Evolutionary conservation across 2,888 invertebrate species (phyloP).

Genomic region (Heteromyza rotundicornis): DNA sequence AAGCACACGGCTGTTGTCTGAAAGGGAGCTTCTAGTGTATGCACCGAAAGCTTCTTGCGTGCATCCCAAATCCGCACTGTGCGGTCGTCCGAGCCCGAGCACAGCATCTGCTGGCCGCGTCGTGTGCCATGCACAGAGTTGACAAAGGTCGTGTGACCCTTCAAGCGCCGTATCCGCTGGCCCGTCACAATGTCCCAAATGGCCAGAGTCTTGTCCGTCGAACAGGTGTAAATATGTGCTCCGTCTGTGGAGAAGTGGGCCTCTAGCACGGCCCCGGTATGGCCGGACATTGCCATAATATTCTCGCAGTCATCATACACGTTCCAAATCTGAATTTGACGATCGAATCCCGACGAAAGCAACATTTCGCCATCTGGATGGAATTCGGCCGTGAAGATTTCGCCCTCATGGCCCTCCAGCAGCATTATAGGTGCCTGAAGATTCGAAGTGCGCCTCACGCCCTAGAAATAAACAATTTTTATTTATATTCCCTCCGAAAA

Average conservation of each 20-base stretch:
- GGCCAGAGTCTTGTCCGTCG: conserved; percentile 93
- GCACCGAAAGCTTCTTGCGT: conserved; percentile 80
- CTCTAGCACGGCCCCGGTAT: conserved; percentile 95
- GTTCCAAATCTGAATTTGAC: conserved; percentile 94
- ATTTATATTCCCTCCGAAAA: not conserved
- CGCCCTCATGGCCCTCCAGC: conserved; percentile 95
- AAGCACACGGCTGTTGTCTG: conserved; percentile 89
- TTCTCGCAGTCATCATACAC: conserved; percentile 99
- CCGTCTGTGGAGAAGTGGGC: conserved; percentile 87
- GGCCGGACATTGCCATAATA: conserved; percentile 89
- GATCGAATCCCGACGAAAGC: conserved; percentile 93
- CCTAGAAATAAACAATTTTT: conserved; percentile 53
- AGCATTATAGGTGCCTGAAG: conserved; percentile 94
- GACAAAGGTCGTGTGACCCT: conserved; percentile 80
- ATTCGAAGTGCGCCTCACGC: conserved; percentile 83
- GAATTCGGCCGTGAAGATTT: conserved; percentile 91
- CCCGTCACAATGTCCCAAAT: conserved; percentile 95
- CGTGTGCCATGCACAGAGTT: conserved; percentile 74
- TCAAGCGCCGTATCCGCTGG: conserved; percentile 85
- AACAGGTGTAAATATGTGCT: conserved; percentile 84
- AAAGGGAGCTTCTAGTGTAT: conserved; percentile 74
- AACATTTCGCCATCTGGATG: conserved; percentile 96
- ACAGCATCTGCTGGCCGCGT: conserved; percentile 87
- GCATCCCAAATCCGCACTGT: conserved; percentile 93
- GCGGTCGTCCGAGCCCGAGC: conserved; percentile 93